Base-by-base conservation (phyloP, 2,888 invertebrate species). In the Acleris sparsana region DNA sequence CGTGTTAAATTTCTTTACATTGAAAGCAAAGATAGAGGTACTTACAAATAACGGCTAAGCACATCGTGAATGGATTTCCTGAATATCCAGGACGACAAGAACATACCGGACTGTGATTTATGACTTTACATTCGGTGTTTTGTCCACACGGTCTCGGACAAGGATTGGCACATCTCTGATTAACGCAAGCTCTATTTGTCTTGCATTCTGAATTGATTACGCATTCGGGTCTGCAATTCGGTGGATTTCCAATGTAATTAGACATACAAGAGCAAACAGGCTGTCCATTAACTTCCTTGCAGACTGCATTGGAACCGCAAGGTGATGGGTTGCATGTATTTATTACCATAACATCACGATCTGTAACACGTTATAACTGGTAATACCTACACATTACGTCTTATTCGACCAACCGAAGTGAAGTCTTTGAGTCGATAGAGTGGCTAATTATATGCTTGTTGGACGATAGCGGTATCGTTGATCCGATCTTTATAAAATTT, bases 251-350 rank as follows among this genome's bases (percentile, higher is more conserved):
- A 64, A 95, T 91, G 74, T 95, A 95, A 75, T 94, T 93, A 9
- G 94, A 91, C 57, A 95, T 86, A 79, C 96, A 96, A 44, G 96
- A 95, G 80, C 96, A 96, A 52, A 95, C 94, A 0, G 95, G 95
- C 83, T 95, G 95, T 56, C 89, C 93, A 75, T 96, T 96, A 48
- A 95, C 83, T 85, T 95, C 95, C 70, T 93, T 94, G 80, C 97
- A 97, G 72, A 95, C 93, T 9, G 96, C 94, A 83, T 96, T 96
- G 1, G 88, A 73, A 46, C 96, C 96, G 85, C 97, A 97, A 7
- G 95, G 94, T 3, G 96, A 95, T 53, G 96, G 96, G 75, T 94
- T 93, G 77, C 97, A 97, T 6, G 96, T 95, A 77, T 95, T 85
- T 43, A 87, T 67, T n/a, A 80, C 69, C 22, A 76, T 81, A 53